phyloP scores from a whole-genome alignment of 1,140 invertebrate genomes.

The Eumaeus atala region DNA sequence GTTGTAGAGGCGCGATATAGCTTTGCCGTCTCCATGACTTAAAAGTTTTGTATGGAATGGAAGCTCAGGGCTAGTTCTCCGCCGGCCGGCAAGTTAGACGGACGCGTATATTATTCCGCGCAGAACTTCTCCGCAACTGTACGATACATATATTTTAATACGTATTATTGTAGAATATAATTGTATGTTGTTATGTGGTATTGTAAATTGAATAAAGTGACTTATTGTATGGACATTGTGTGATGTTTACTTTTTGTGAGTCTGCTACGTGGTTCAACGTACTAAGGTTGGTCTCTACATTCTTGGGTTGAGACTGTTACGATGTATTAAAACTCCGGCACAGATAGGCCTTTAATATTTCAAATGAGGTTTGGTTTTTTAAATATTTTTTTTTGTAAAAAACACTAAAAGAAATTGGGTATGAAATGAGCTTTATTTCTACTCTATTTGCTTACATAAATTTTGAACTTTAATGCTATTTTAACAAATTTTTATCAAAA shows the following conservation, averaged over 20 bases:
- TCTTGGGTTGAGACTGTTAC: conserved; percentile 54
- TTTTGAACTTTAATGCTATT: no score
- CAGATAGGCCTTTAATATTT: conserved; percentile 6
- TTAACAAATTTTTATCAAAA: no score
- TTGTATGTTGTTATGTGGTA: conserved; percentile 30
- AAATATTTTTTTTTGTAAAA: neutral
- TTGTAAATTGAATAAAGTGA: conserved; percentile 41
- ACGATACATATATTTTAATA: conserved; percentile 49
- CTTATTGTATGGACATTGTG: conserved; percentile 31
- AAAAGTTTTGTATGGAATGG: conserved; percentile 70
- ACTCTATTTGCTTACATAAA: no score
- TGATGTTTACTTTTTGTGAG: conserved; percentile 68
- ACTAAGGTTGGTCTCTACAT: conserved; percentile 65
- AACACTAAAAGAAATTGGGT: no score
- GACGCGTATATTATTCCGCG: conserved; percentile 42
- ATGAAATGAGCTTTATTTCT: no score
- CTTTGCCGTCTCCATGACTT: conserved; percentile 73
- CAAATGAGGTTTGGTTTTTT: conserved; percentile 6
- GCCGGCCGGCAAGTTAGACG: conserved; percentile 59
- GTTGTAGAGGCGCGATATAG: conserved; percentile 72
- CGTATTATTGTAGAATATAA: conserved; percentile 22
- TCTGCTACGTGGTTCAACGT: conserved; percentile 71
- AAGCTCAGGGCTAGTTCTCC: conserved; percentile 61
- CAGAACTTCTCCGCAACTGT: conserved; percentile 59
- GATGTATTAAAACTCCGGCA: conserved; percentile 52